These are phyloP conservation scores for Chiridota heheva DNA, from an alignment of 35 echinoderm and acorn worm genomes.

Conservation along the genomic window DNA sequence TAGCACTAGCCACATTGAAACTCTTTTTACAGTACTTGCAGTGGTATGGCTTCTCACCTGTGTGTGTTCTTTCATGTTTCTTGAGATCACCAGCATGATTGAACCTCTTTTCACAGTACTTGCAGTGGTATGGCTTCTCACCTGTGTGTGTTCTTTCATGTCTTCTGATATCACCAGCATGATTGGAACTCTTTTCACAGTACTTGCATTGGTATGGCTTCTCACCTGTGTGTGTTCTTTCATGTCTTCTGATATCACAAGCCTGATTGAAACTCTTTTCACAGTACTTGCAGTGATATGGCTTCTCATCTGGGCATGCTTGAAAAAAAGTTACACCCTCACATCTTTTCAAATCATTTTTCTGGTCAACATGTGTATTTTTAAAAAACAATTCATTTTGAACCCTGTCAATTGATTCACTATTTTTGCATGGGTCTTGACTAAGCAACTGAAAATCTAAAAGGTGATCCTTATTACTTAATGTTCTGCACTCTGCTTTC, in stretches of 20 bases:
- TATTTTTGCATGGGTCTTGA: not conserved
- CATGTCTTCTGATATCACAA: not conserved
- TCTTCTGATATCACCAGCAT: not conserved
- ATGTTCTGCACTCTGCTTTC: not conserved
- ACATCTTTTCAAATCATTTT: not conserved
- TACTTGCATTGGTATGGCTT: conserved; percentile 28
- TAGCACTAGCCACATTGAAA: not conserved
- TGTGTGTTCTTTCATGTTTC: conserved; percentile 36
- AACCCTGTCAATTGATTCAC: not conserved
- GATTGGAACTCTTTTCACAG: conserved; percentile 23
- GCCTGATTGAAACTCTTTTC: not conserved
- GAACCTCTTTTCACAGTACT: conserved; percentile 24
- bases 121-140: conserved; percentile 33
- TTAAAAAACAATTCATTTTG: not conserved
- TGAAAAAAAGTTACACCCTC: not conserved
- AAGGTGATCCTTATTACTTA: not conserved
- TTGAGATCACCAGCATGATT: not conserved
- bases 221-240: not conserved
- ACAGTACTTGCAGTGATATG: conserved; percentile 18
- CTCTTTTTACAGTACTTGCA: conserved; percentile 29
- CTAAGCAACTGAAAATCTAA: not conserved
- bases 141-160: conserved; percentile 22
- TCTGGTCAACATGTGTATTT: too few relatives aligned
- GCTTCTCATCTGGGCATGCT: not conserved
- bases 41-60: conserved; percentile 41